phyloP scores from a whole-genome alignment of 2,113 vertebrate species.

The Gallinago jamesoni region DNA sequence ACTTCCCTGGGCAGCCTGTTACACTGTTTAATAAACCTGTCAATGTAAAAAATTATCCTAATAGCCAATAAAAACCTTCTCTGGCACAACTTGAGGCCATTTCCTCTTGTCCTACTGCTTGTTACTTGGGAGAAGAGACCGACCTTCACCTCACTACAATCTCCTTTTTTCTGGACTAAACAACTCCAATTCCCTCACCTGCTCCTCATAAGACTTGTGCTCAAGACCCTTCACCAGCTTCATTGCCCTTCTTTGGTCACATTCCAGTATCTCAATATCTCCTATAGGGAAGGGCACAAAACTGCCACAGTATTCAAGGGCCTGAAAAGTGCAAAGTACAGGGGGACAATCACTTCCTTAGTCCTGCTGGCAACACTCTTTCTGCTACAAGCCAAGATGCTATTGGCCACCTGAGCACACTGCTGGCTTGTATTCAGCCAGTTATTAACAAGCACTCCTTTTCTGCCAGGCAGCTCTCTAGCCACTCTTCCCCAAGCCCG shows the following conservation, averaged over 20 bases:
- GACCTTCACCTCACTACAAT: rapidly evolving
- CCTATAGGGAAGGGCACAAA: not conserved
- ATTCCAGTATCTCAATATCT: not conserved
- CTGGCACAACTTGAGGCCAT: not conserved
- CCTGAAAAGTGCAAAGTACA: not conserved
- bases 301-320: not conserved
- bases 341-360: not conserved
- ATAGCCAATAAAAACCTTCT: not conserved
- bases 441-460: not conserved
- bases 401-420: not conserved
- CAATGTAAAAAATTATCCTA: not conserved
- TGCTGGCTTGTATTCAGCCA: not conserved
- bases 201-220: not conserved
- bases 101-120: not conserved
- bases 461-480: too few relatives aligned
- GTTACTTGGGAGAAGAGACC: not conserved
- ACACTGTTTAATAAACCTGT: too few relatives aligned
- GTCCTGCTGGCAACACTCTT: not conserved
- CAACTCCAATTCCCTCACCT: not conserved
- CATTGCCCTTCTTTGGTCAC: not conserved
- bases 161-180: too few relatives aligned
- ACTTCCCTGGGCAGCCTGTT: too few relatives aligned
- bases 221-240: not conserved
- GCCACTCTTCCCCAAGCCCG: too few relatives aligned
- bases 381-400: not conserved